These are phyloP conservation scores for Apaloderma vittatum DNA, from an alignment of 2,113 vertebrate species.

Conservation along the genomic window DNA sequence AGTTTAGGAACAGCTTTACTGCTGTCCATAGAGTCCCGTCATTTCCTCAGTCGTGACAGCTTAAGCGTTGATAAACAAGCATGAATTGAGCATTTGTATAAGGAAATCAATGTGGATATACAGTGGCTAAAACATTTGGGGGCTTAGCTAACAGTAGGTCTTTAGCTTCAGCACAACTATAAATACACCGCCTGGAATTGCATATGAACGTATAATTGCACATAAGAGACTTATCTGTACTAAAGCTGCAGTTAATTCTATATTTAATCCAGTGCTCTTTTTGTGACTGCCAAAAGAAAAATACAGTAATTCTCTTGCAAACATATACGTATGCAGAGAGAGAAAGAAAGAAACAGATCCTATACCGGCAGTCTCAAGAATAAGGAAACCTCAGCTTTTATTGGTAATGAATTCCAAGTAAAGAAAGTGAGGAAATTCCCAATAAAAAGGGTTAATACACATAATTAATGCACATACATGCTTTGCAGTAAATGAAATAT, in stretches of 20 bases:
- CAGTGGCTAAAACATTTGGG: neutral
- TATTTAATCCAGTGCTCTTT: neutral
- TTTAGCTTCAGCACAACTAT: neutral
- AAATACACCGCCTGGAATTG: neutral
- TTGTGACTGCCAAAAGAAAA: slow-evolving; percentile 11
- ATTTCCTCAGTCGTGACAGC: neutral
- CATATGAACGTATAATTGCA: neutral
- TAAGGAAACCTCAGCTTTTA: neutral
- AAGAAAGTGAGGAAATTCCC: neutral
- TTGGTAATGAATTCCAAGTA: neutral
- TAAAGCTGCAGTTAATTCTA: neutral
- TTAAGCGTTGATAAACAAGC: neutral
- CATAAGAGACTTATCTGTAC: neutral
- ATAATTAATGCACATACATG: neutral
- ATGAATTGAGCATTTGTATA: neutral
- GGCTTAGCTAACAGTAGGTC: neutral
- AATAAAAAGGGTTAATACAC: neutral
- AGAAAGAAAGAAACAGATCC: neutral
- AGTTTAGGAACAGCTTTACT: neutral
- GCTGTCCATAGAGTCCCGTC: neutral
- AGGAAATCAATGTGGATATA: neutral
- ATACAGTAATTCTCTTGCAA: neutral
- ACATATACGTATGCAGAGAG: neutral
- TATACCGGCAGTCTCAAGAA: neutral
- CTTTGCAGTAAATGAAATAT: neutral